Evolutionary conservation across 2,888 invertebrate genomes (phyloP), one percentile per base, ranked within the genome.

Genomic region (Torymus aiolomorphi): DNA sequence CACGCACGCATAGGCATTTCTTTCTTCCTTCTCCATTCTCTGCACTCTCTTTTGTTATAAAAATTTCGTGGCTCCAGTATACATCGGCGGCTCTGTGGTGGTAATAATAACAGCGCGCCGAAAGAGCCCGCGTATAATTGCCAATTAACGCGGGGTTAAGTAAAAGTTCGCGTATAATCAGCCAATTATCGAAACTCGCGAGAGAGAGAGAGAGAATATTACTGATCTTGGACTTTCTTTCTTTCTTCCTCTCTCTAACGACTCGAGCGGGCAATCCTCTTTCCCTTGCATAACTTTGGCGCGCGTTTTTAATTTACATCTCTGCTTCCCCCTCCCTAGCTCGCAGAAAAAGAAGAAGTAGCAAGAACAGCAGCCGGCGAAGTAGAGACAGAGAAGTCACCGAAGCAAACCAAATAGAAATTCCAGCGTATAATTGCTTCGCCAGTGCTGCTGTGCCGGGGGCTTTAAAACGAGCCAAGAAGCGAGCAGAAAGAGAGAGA

Each of bases 361-460:
- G 13, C 24, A 52, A 20, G 10, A 24, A 57, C 4, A 4, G 16
- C 18, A 20, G 18, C 14, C 5, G 14, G 63, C 13, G 69, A 56
- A 75, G 66, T 18, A 54, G 67, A 67, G 54, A 57, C n/a, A 12
- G 14, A 59, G 73, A 76, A 59, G 65, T 77, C 70, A 49, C 66
- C 62, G 76, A 71, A 56, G 72, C 72, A 77, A 62, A 74, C 77
- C 80, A 80, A 80, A 77, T 77, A 77, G 77, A 77, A 80, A 80
- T 80, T 80, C 80, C 80, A 77, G 49, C 49, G 72, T 61, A 70
- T 80, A 80, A 80, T 80, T 80, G 80, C 80, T 65, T 76, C 49
- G 69, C 67, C 57, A 62, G 66, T 49, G 57, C 73, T 54, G 14
- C 52, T 57, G 63, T 31, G 31, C 31, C 8, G 31, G 31, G 69